Evolutionary conservation across 2,797 vertebrate genomes (phyloP).

Genomic region (Lycodopsis pacificus): DNA sequence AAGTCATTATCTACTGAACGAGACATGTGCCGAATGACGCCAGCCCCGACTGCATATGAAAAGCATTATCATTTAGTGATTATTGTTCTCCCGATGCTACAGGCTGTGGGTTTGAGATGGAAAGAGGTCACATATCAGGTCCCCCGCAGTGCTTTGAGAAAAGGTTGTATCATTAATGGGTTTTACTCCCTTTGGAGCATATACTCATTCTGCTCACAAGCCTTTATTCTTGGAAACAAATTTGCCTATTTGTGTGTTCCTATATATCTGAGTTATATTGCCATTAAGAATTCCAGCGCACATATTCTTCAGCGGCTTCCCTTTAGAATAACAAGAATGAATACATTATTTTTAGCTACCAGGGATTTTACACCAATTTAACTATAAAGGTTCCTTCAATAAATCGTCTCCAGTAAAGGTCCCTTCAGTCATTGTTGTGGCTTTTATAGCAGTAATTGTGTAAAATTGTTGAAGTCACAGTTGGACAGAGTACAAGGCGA

Average conservation of each 20-base stretch:
- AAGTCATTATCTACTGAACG: conserved; percentile 74
- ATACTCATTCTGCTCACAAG: conserved; percentile 2
- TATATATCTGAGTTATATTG: conserved; percentile 10
- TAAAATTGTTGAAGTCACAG: conserved; percentile 53
- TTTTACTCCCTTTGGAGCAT: background rate
- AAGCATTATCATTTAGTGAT: conserved; percentile 62
- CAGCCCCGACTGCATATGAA: conserved; percentile 61
- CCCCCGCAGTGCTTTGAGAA: conserved; percentile 11
- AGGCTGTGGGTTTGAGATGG: conserved; percentile 16
- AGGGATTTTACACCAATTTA: conserved; percentile 38
- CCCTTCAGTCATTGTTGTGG: conserved; percentile 37
- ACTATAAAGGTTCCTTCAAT: conserved; percentile 24
- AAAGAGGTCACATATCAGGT: conserved; percentile 31
- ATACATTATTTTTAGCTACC: conserved; percentile 6
- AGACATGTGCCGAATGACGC: conserved; percentile 51
- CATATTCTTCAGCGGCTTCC: conserved; percentile 2
- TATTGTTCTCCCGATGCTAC: conserved; percentile 35
- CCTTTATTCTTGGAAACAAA: conserved; percentile 17
- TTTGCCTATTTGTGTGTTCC: conserved; percentile 14
- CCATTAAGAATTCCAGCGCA: background rate
- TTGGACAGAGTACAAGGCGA: conserved; percentile 43
- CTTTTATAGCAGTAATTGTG: conserved; percentile 36
- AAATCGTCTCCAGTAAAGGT: conserved; percentile 23
- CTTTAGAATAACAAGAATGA: conserved; percentile 13
- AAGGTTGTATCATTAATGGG: background rate